phyloP scores from a whole-genome alignment of 2,113 vertebrate species.

The Nibea albiflora region DNA sequence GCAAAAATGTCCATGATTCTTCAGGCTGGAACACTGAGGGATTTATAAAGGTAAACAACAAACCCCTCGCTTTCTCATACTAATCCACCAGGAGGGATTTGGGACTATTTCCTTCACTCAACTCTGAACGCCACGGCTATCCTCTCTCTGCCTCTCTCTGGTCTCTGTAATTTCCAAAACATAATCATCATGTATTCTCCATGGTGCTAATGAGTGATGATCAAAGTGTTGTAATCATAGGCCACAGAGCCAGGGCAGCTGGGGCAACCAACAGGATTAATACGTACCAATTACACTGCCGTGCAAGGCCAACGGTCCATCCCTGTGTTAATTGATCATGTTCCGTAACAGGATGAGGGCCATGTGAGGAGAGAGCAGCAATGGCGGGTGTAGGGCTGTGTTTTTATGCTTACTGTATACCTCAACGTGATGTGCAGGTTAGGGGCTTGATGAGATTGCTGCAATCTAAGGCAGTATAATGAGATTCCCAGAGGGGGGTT shows the following conservation, averaged over 20 bases:
- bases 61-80: not conserved
- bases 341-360: conserved; percentile 59
- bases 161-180: conserved; percentile 43
- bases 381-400: not conserved
- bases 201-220: conserved; percentile 61
- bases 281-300: conserved; percentile 33
- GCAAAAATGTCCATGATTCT: conserved; percentile 12
- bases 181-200: conserved; percentile 25
- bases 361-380: conserved; percentile 42
- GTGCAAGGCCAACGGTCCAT: conserved; percentile 48
- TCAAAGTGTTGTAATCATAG: conserved; percentile 60
- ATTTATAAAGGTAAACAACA: conserved; percentile 14
- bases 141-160: not conserved
- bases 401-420: not conserved
- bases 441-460: not conserved
- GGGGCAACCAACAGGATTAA: conserved; percentile 53
- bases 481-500: not conserved
- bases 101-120: not conserved
- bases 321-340: conserved; percentile 67
- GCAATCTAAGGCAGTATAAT: too few species aligned
- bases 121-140: conserved; percentile 5
- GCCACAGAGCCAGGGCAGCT: conserved; percentile 29
- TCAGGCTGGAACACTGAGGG: not conserved
- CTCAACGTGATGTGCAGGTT: not conserved
- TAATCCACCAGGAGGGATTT: conserved; percentile 5